phyloP scores from a whole-genome alignment of 2,888 invertebrate genomes.

The Geotrupes spiniger region DNA sequence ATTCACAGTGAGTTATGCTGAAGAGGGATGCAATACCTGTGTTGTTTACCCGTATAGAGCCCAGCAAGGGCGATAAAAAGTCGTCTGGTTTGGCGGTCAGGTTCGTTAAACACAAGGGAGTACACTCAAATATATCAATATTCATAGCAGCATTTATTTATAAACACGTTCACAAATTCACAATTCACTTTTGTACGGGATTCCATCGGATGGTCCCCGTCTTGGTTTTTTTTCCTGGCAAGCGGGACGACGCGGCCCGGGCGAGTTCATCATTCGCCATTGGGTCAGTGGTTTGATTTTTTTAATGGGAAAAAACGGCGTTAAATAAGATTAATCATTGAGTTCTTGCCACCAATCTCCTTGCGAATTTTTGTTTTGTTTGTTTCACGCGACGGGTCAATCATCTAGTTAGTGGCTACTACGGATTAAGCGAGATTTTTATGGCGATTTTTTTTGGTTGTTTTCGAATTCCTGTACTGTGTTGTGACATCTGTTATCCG shows the following conservation, averaged over 20 bases:
- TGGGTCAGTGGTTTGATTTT: too few species aligned
- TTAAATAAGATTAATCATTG: too few species aligned
- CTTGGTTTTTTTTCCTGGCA: not conserved
- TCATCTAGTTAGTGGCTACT: too few species aligned
- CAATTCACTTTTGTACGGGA: not conserved
- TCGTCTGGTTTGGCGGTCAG: slow-evolving; percentile 41
- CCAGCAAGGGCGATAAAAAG: slow-evolving; percentile 42
- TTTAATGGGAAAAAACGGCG: too few species aligned
- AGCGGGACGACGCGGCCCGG: not conserved
- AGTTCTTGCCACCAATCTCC: too few species aligned
- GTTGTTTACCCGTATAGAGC: slow-evolving; percentile 35
- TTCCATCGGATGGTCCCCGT: not conserved
- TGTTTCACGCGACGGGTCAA: too few species aligned
- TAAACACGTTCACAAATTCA: slow-evolving; percentile 1
- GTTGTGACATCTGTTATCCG: too few species aligned
- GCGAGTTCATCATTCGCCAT: not conserved
- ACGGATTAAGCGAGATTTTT: too few species aligned
- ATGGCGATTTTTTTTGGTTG: too few species aligned
- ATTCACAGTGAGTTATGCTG: slow-evolving; percentile 32
- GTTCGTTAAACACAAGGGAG: slow-evolving; percentile 40
- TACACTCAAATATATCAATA: slow-evolving; percentile 20
- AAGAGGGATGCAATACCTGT: slow-evolving; percentile 36
- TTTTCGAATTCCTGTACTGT: too few species aligned
- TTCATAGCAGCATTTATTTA: slow-evolving; percentile 6
- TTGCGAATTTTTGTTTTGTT: too few species aligned